Evolutionary conservation across 2,888 invertebrate genomes (phyloP).

Genomic region (Chesias legatella): DNA sequence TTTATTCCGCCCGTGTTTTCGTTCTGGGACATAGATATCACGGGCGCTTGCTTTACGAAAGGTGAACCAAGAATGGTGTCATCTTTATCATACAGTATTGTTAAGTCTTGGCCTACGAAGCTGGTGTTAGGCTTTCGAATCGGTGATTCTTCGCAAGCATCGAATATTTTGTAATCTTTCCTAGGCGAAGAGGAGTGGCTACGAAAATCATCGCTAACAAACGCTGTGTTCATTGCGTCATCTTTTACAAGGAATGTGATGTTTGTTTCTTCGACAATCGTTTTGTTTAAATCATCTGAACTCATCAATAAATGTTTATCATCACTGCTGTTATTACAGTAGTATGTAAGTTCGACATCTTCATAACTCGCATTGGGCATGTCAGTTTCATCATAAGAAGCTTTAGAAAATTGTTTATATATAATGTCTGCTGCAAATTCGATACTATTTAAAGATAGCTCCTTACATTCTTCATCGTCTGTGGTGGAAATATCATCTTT

Average conservation of each 20-base stretch:
- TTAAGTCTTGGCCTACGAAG: conserved; percentile 32
- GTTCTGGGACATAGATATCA: conserved; percentile 66
- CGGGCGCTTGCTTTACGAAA: conserved; percentile 50
- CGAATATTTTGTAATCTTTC: conserved; percentile 38
- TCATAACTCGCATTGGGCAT: neutral
- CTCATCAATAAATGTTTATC: neutral
- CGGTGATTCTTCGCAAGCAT: conserved; percentile 52
- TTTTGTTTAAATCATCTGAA: neutral
- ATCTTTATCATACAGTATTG: conserved; percentile 47
- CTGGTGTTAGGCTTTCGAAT: conserved; percentile 32
- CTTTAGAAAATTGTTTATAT: conserved; percentile 29
- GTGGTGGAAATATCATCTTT: conserved; percentile 15
- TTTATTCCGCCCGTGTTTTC: conserved; percentile 64
- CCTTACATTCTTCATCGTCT: conserved; percentile 23
- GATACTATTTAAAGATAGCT: conserved; percentile 16
- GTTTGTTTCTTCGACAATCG: conserved; percentile 15
- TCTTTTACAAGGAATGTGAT: neutral
- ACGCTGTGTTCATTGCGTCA: conserved; percentile 56
- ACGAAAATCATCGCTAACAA: conserved; percentile 42
- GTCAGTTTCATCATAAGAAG: neutral
- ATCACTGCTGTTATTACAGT: neutral
- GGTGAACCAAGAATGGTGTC: conserved; percentile 54
- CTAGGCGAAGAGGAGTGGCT: conserved; percentile 48
- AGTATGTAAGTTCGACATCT: neutral
- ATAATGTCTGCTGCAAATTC: conserved; percentile 24